Percentiles rank a stretch among this genome's conserved stretches.
Conservation (phyloP, 2,797 vertebrate genomes). For the Cottoperca gobio region DNA sequence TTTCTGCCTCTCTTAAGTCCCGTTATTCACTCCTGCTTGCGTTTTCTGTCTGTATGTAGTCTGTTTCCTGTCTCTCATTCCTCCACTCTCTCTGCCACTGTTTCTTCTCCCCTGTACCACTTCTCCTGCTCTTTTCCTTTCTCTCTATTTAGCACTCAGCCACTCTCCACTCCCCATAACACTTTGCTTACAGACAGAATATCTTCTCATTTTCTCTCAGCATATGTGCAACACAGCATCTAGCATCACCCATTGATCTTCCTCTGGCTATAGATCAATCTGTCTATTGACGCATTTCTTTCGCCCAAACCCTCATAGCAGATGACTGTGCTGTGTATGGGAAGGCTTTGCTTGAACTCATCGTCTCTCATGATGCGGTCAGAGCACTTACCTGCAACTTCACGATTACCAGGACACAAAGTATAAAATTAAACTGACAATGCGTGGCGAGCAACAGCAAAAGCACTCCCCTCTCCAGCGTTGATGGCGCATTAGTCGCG, state of each 20-base stretch:
- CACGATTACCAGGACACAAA: constrained; percentile 21
- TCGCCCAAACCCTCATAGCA: constrained; percentile 13
- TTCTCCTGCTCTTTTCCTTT: constrained; percentile 8
- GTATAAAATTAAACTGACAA: constrained; percentile 62
- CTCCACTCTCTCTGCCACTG: neutral
- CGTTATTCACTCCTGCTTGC: neutral
- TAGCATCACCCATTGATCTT: constrained; percentile 39
- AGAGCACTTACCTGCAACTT: constrained; percentile 33
- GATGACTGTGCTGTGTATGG: neutral
- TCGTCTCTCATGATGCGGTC: neutral
- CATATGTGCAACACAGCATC: constrained; percentile 49
- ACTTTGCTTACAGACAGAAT: constrained; percentile 40
- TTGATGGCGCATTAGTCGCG: constrained; percentile 50
- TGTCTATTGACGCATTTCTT: constrained; percentile 34
- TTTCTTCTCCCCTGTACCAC: constrained; percentile 12
- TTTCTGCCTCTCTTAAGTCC: constrained; percentile 12
- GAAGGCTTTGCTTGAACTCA: constrained; percentile 8
- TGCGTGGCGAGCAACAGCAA: neutral
- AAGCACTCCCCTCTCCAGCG: neutral
- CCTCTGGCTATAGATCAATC: constrained; percentile 32
- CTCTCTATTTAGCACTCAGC: constrained; percentile 35
- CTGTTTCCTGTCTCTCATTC: constrained; percentile 23
- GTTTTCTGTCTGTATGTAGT: too few relatives aligned
- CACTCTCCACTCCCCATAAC: constrained; percentile 20
- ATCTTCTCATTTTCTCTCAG: constrained; percentile 41